Conservation (phyloP, 1,140 invertebrate species). For the Bicyclus anynana region DNA sequence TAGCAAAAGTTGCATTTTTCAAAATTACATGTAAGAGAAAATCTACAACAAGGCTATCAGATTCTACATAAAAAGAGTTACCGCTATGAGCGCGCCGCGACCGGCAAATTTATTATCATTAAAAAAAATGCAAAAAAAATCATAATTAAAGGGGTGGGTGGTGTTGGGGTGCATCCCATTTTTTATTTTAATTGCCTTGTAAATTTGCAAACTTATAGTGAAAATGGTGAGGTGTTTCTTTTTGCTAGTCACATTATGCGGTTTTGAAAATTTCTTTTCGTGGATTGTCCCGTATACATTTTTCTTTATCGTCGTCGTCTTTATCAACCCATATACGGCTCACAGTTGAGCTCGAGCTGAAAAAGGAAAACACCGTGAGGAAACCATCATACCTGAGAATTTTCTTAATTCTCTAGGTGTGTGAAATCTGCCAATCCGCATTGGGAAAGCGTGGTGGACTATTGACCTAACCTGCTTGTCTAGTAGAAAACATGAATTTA, state of each 20-base stretch:
- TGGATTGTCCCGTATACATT: not conserved
- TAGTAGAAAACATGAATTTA: no score
- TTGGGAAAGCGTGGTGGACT: no score
- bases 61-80: constrained; percentile 31
- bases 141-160: constrained; percentile 70
- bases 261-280: constrained; percentile 6
- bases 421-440: no score
- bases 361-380: no score
- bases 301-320: no score
- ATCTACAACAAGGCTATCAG: constrained; percentile 23
- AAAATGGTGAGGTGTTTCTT: constrained; percentile 38
- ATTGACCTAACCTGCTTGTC: no score
- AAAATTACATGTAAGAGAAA: not conserved
- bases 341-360: no score
- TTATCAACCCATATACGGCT: no score
- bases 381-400: no score
- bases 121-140: constrained; percentile 69
- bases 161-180: constrained; percentile 58
- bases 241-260: constrained; percentile 12
- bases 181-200: constrained; percentile 74
- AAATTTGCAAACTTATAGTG: constrained; percentile 71
- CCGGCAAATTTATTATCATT: constrained; percentile 64
- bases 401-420: no score
- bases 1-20: not conserved
- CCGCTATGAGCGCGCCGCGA: constrained; percentile 24